These are phyloP conservation scores for Equus quagga DNA, from an alignment of 2,113 vertebrate genomes.

Conservation along the genomic window DNA sequence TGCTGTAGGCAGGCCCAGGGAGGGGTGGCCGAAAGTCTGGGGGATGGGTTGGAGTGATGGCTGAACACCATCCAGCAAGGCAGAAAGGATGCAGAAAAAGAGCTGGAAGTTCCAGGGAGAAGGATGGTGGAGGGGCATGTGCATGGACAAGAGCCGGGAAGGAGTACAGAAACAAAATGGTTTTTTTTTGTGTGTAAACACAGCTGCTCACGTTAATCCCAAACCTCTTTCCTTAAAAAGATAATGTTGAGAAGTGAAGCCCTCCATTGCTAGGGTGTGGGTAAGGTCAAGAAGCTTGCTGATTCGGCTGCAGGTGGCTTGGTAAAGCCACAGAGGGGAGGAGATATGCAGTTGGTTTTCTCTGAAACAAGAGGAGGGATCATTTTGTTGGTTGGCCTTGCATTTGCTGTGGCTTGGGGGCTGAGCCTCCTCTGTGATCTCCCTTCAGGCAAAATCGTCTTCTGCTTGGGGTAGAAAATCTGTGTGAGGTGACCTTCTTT, in stretches of 20 bases:
- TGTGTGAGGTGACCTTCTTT: neutral
- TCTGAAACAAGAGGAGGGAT: neutral
- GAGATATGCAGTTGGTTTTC: neutral
- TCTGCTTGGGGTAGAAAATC: neutral
- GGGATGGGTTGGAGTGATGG: neutral
- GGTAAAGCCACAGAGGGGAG: neutral
- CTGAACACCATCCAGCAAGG: neutral
- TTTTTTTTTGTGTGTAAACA: neutral
- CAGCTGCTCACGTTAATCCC: neutral
- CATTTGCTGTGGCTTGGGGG: neutral
- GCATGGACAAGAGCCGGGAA: conserved; percentile 11
- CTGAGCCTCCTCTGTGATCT: neutral
- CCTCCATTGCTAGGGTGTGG: neutral
- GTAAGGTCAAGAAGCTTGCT: neutral
- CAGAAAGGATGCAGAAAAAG: neutral
- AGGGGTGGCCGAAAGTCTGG: neutral
- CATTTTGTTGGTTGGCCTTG: neutral
- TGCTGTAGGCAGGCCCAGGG: conserved; percentile 8
- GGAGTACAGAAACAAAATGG: neutral
- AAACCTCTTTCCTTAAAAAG: conserved; percentile 39
- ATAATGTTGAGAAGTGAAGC: neutral
- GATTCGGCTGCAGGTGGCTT: neutral
- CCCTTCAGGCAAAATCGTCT: neutral
- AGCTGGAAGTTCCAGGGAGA: neutral
- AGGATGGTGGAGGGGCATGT: neutral